A percentile compares a stretch with the other conserved stretches of the same genome.
Conservation (phyloP, 2,888 invertebrate species). For the Cosmopolites sordidus region DNA sequence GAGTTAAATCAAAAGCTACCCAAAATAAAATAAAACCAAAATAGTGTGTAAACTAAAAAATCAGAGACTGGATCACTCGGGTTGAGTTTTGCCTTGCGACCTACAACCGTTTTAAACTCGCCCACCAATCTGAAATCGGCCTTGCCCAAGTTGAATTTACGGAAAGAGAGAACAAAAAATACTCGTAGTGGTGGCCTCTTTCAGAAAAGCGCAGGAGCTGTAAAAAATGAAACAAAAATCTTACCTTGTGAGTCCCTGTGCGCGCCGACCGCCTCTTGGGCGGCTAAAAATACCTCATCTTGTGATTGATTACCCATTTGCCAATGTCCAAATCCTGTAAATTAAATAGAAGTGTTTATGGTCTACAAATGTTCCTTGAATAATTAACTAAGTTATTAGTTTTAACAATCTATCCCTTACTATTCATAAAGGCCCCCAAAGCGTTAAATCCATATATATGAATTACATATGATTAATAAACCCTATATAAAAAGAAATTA, state of each 20-base stretch:
- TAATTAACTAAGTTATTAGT: too few relatives aligned
- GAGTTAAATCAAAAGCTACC: conserved; percentile 40
- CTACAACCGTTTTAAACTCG: conserved; percentile 36
- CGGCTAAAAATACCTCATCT: conserved; percentile 80
- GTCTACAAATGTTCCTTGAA: too few relatives aligned
- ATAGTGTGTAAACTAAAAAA: conserved; percentile 34
- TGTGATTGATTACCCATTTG: conserved; percentile 77
- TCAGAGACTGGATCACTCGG: conserved; percentile 48
- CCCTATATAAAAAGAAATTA: too few relatives aligned
- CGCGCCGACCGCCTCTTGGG: conserved; percentile 71
- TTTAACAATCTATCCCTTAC: too few relatives aligned
- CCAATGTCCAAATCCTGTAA: conserved; percentile 75
- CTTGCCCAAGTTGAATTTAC: neutral
- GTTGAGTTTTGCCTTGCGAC: conserved; percentile 47
- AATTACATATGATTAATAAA: too few relatives aligned
- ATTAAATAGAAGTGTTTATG: too few relatives aligned
- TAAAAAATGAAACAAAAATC: conserved; percentile 51
- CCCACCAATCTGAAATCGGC: conserved; percentile 29
- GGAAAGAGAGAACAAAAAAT: conserved; percentile 13
- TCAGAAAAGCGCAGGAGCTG: conserved; percentile 34
- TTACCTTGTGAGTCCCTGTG: conserved; percentile 91
- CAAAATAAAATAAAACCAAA: conserved; percentile 33
- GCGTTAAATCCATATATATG: too few relatives aligned
- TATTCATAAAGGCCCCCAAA: too few relatives aligned
- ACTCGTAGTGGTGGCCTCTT: conserved; percentile 8